Base-by-base conservation (phyloP, 2,888 invertebrate genomes). In the Julus scandinavius region DNA sequence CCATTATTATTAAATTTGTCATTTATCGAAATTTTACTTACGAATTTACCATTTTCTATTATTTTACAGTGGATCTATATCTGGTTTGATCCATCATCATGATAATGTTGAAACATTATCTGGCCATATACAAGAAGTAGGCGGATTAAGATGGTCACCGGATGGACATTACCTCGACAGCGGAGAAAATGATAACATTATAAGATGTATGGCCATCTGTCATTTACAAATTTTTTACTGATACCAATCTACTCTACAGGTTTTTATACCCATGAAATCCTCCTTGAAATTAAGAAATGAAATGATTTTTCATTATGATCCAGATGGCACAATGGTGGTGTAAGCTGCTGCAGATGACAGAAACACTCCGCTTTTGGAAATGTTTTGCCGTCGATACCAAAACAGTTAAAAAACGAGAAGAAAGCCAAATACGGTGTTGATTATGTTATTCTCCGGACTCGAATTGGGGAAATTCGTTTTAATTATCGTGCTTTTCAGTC, bases 271-370 rank as follows among this genome's bases (percentile, higher is more conserved):
- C 40, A 83, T 11, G 13, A 11, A 83, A 38, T 38, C 15, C 17
- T 3, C 38, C 38, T 83, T 13, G 11, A n/a, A 83, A 11, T 15
- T 11, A 40, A 7, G 13, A 13, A 83, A 86, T 41, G 0, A 45
- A 86, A 5, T n/a, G 0, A 58, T 58, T 29, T 58, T 29, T 49
- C 84, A 50, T 87, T 54, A 20, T 29, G 98, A 98, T 2, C 99
- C 99, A 0, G 98, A 99, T 93, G 97, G 97, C 38, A 96, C 95
- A 88, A 97, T 97, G 0, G 97, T 99, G 1, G 95, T 98, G 29
- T 97, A 97, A 87, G 98, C 98, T 1, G 98, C 97, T 84, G 99
- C 98, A 0, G 99, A 99, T 92, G 99, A n/a, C n/a, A n/a, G n/a
- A 99, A 93, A 99, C 99, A 0, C 93, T 99, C 72, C 94, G 99